These are phyloP conservation scores for Catharus fuscescens DNA, from an alignment of 2,113 vertebrate species.

Conservation along the genomic window DNA sequence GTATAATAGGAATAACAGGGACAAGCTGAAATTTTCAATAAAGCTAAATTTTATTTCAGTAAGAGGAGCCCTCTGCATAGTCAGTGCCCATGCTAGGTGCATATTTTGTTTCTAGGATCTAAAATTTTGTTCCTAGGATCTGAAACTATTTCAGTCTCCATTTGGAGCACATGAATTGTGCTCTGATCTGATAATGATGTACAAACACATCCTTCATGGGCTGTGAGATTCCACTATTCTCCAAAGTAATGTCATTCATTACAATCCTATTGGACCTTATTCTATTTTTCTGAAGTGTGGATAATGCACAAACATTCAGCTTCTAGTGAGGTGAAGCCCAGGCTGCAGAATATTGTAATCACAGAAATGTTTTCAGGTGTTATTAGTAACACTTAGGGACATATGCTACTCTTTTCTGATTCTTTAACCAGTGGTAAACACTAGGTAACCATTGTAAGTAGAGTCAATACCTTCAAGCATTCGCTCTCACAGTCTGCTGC, in stretches of 20 bases:
- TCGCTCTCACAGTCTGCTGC: accelerated
- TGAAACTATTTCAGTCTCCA: neutral
- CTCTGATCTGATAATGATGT: neutral
- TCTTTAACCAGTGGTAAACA: neutral
- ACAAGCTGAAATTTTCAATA: neutral
- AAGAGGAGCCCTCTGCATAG: neutral
- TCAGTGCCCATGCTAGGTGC: neutral
- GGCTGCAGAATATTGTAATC: neutral
- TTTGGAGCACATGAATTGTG: neutral
- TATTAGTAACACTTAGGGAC: neutral
- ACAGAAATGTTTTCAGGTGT: neutral
- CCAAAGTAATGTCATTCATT: neutral
- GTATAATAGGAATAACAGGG: neutral
- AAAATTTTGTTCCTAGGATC: neutral
- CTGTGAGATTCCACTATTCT: neutral
- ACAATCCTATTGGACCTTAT: neutral
- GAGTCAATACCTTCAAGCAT: neutral
- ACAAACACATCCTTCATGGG: neutral
- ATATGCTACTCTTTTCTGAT: neutral
- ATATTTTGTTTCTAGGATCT: neutral
- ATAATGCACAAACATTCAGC: neutral
- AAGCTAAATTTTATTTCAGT: neutral
- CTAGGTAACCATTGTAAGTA: neutral
- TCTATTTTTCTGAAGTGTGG: neutral
- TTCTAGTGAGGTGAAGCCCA: neutral